These are phyloP conservation scores for Probaryconus sp. DNA, from an alignment of 1,140 invertebrate genomes.

Conservation along the genomic window DNA sequence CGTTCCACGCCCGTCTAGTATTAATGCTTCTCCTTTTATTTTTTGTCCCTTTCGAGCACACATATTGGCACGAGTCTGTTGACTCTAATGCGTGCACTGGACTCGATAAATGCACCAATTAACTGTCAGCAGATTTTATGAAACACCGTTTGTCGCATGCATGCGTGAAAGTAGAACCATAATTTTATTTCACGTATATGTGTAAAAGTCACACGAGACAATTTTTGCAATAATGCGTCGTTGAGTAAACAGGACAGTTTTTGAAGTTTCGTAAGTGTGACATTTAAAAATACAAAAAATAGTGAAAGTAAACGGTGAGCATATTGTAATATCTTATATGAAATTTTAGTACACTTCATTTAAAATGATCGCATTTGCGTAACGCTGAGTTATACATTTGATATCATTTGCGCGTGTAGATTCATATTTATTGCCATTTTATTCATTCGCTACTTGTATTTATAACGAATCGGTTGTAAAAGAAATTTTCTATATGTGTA, in stretches of 20 bases:
- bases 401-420: constrained; percentile 42
- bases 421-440: constrained; percentile 28
- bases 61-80: constrained; percentile 50
- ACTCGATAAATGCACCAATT: constrained; percentile 60
- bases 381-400: constrained; percentile 38
- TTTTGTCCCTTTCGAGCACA: constrained; percentile 22
- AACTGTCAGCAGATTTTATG: constrained; percentile 56
- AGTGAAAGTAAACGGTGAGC: constrained; percentile 48
- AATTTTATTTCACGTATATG: constrained; percentile 40
- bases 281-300: constrained; percentile 44
- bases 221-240: constrained; percentile 29
- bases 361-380: constrained; percentile 42
- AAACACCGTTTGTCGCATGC: constrained; percentile 53
- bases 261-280: constrained; percentile 42
- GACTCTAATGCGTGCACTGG: constrained; percentile 45
- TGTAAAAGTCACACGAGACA: constrained; percentile 40
- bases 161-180: constrained; percentile 56
- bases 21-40: constrained; percentile 54
- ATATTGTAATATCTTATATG: constrained; percentile 49
- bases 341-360: constrained; percentile 46
- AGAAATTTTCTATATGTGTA: no score
- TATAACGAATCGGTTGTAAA: no score
- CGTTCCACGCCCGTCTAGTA: constrained; percentile 46
- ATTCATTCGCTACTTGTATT: no score
- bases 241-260: constrained; percentile 34